phyloP scores from a whole-genome alignment of 2,113 vertebrate genomes.

The Ptilonorhynchus violaceus region DNA sequence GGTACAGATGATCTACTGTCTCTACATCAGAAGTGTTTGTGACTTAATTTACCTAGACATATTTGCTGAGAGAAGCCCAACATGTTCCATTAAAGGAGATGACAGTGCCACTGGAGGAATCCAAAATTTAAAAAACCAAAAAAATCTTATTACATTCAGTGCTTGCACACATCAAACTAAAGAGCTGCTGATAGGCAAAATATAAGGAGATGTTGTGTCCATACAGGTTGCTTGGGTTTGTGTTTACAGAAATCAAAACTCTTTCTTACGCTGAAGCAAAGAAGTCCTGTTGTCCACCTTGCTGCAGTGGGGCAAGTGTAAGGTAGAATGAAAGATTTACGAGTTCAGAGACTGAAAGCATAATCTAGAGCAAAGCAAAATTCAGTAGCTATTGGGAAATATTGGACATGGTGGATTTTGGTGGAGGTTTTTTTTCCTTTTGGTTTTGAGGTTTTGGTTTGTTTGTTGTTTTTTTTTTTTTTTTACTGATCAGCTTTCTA shows the following conservation, averaged over 20 bases:
- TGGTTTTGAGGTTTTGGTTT: neutral
- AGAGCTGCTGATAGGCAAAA: neutral
- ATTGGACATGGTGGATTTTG: neutral
- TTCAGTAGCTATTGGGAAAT: neutral
- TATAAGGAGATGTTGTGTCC: neutral
- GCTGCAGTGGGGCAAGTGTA: neutral
- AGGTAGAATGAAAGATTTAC: neutral
- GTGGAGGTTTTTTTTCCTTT: neutral
- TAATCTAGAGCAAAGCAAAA: neutral
- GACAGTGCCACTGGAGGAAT: neutral
- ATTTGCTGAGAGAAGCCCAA: neutral
- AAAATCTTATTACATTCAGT: neutral
- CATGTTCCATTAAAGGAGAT: neutral
- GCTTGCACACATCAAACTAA: neutral
- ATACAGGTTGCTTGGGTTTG: rapidly evolving
- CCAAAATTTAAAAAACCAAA: rapidly evolving
- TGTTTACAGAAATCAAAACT: neutral
- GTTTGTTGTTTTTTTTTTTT: neutral
- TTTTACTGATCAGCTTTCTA: neutral
- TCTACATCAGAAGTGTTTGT: neutral
- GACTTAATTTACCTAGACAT: neutral
- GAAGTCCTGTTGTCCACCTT: neutral
- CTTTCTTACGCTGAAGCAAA: neutral
- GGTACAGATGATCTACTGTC: neutral
- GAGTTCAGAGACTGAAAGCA: neutral